Evolutionary conservation across 2,888 invertebrate genomes (phyloP), one percentile per base, ranked within the genome.

Genomic region (Caenorhabditis panamensis): DNA sequence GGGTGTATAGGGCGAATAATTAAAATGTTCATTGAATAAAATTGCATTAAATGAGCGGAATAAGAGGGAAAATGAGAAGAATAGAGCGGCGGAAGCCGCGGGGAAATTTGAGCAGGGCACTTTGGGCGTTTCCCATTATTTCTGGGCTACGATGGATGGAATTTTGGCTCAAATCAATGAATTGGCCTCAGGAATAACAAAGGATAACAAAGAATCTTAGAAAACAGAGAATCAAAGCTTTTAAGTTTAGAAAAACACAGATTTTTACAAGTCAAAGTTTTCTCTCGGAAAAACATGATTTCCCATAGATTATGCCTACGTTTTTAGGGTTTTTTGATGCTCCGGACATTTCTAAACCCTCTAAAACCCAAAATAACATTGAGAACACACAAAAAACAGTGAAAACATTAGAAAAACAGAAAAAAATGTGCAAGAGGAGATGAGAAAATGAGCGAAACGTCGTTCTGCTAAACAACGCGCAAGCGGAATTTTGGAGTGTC

Each of bases 391-490:
- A 53, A 53, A n/a, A 53, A 26, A 44, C 28, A 56, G n/a, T n/a
- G n/a, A n/a, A n/a, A n/a, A 61, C 44, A 11, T n/a, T 24, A 1
- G 53, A 66, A 66, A 41, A 24, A 13, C 44, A 11, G 4, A 16
- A 1, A 36, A 66, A 66, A 41, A 24, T n/a, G 61, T n/a, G 26
- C 47, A 2, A 26, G 47, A 44, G 16, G 41, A 3, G 37, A 22
- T 8, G 24, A 22, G 37, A 59, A 59, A 59, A 59, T 31, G 37
- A 41, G 41, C 13, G 41, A 56, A 1, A 4, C 16, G 28, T 4
- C 28, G 58, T 11, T 26, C 1, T n/a, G 59, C 58, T 78, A 71
- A 78, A 78, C 77, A 78, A 31, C 44, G 36, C 26, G 44, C 69
- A 4, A 2, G 24, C 64, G 76, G 63, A 11, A 51, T 26, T 18